These are phyloP conservation scores for Notospermus geniculatus DNA, from an alignment of 1,140 invertebrate genomes.

Conservation along the genomic window DNA sequence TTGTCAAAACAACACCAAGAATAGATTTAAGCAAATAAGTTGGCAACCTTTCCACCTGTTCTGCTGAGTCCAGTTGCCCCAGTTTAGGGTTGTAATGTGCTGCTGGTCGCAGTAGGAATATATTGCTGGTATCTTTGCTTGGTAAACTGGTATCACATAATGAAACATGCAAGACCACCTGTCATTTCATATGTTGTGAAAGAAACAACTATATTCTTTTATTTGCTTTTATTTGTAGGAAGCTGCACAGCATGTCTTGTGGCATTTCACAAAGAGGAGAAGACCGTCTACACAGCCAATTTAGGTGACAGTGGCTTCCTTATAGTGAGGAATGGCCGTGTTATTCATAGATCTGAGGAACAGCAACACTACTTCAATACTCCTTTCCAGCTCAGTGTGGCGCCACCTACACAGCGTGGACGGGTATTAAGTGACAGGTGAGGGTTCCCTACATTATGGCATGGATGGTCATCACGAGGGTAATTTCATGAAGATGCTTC, in stretches of 20 bases:
- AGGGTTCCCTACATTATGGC: constrained; percentile 18
- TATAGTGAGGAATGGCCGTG: constrained; percentile 76
- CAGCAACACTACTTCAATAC: constrained; percentile 99
- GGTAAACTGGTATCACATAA: constrained; percentile 3
- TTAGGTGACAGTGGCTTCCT: constrained; percentile 98
- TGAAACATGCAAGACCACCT: not conserved
- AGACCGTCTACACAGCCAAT: constrained; percentile 89
- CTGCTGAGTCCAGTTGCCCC: no score
- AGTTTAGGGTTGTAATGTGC: no score
- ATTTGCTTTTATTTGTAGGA: constrained; percentile 61
- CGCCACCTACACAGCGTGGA: constrained; percentile 81
- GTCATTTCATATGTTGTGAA: constrained; percentile 2
- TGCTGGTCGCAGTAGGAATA: no score
- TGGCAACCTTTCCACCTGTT: no score
- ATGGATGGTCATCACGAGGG: no score
- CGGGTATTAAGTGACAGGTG: constrained; percentile 85
- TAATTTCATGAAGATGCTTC: no score
- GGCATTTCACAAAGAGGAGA: constrained; percentile 83
- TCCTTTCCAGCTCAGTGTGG: constrained; percentile 91
- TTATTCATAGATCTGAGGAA: constrained; percentile 89
- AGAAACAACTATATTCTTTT: no score
- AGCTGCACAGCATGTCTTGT: constrained; percentile 97
- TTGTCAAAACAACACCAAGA: no score
- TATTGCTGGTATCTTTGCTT: no score
- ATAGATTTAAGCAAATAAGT: no score